These are phyloP conservation scores for Cygnus olor DNA, from an alignment of 2,797 vertebrate genomes.

Conservation along the genomic window DNA sequence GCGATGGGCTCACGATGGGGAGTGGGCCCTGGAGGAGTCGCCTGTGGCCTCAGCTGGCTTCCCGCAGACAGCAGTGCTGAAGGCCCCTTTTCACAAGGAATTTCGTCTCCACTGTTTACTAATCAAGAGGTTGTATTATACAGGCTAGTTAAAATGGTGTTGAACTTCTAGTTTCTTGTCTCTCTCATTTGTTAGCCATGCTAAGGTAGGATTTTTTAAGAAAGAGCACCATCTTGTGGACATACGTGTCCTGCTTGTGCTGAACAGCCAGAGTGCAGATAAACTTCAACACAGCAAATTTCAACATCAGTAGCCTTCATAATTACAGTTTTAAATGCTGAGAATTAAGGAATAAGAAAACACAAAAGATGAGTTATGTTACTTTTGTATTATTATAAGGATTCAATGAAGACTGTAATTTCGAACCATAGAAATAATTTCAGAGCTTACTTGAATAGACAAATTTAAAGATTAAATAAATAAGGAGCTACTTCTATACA, in stretches of 20 bases:
- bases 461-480: neutral
- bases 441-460: neutral
- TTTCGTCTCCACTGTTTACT: neutral
- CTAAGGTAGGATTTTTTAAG: constrained; percentile 44
- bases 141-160: neutral
- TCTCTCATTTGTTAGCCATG: neutral
- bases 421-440: neutral
- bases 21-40: no score
- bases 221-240: constrained; percentile 77
- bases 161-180: neutral
- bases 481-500: neutral
- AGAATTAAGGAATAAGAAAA: neutral
- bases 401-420: neutral
- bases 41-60: neutral
- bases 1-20: no score
- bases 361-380: neutral
- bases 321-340: neutral
- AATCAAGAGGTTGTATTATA: neutral
- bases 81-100: neutral
- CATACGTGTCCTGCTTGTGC: neutral
- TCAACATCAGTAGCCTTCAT: neutral
- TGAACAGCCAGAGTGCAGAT: neutral
- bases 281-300: neutral
- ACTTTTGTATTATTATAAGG: neutral
- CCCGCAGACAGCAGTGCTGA: neutral